Evolutionary conservation across 2,113 vertebrate species (phyloP).

Genomic region (Porphyrio hochstetteri): DNA sequence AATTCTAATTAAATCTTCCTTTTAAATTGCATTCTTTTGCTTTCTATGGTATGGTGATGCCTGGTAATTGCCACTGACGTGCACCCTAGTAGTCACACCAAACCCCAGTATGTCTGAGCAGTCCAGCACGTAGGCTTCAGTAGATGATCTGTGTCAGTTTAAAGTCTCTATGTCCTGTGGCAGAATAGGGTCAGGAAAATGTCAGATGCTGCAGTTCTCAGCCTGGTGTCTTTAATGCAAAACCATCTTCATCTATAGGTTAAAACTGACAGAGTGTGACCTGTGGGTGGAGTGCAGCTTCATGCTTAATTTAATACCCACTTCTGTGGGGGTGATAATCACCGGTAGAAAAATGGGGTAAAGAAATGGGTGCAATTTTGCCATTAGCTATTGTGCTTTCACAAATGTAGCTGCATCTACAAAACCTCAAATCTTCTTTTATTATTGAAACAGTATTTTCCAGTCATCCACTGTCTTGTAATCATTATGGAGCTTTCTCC

Average conservation of each 20-base stretch:
- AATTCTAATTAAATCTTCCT: not conserved
- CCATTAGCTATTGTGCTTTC: not conserved
- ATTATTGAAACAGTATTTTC: not conserved
- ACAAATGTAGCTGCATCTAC: not conserved
- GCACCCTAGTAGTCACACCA: not conserved
- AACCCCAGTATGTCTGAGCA: accelerated
- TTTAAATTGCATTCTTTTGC: not conserved
- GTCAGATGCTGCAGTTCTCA: not conserved
- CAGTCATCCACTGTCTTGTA: not conserved
- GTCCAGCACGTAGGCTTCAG: accelerated
- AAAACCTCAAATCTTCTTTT: not conserved
- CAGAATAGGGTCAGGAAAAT: not conserved
- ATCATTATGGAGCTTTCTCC: not conserved
- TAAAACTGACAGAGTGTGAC: not conserved
- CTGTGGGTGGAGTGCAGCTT: not conserved
- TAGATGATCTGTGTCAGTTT: not conserved
- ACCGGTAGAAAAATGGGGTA: not conserved
- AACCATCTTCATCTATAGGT: not conserved
- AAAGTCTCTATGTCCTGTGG: not conserved
- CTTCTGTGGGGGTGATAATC: not conserved
- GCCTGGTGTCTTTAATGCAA: not conserved
- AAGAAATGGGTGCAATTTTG: not conserved
- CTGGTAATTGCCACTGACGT: accelerated
- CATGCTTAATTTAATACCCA: not conserved
- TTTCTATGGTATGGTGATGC: accelerated